Base-by-base conservation (phyloP, 2,888 invertebrate genomes). In the Microchrysa polita region DNA sequence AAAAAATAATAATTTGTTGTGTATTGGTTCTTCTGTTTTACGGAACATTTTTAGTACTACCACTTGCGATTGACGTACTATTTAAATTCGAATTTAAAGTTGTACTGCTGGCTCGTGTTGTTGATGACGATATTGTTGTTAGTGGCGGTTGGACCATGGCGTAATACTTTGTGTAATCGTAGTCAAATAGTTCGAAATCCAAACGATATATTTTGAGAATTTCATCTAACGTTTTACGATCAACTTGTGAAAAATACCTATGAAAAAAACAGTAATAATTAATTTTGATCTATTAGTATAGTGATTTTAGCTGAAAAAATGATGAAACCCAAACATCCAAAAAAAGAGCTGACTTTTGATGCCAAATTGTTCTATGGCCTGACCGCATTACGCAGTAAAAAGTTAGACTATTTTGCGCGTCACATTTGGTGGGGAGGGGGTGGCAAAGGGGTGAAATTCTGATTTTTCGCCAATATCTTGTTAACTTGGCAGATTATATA, bases 181-280 rank as follows among this genome's bases (percentile, higher is more conserved):
- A 91, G 79, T 89, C 89, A 80, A 91, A 91, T 85, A 91, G 88
- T 83, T 90, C 89, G 82, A 90, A 91, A 83, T 91, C 91, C 78
- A 89, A 83, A 78, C 88, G 88, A 81, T 90, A 91, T 80, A 90
- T 89, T 79, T 87, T 82, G 80, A 90, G 86, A 80, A 91, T 85
- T 79, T 87, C 87, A 79, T 87, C 84, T 78, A 89, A 83, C 83
- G 88, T 88, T 77, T 84, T 80, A 79, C 85, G 85, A 79, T 87
- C 86, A 57, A 90, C 85, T 82, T 89, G 88, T 73, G 86, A 86
- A 80, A 87, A 90, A 79, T 90, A 89, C 80, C 82, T 82, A 61
- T 71, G 65, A 65, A 73, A 53, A 18, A 14, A 23, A 53, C 42
- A 53, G 22, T 34, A 12, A n/a, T n/a, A n/a, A n/a, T 44, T 12